Evolutionary conservation across 2,113 vertebrate species (phyloP), one percentile per base, ranked within the genome.

Genomic region (Myiopsitta monachus): DNA sequence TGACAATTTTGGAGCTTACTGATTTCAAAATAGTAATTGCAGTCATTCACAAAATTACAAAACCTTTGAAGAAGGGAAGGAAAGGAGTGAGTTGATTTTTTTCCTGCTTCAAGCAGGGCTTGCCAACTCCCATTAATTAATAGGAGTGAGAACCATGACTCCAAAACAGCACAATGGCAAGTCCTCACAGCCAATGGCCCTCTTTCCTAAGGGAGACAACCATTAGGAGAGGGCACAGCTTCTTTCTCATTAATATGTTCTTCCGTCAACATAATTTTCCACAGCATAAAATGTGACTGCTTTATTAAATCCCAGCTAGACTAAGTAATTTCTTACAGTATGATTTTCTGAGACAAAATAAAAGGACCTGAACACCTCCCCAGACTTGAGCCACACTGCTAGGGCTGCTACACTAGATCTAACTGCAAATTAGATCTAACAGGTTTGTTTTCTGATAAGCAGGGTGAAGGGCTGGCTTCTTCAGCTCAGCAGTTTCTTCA

Each of bases 271-370:
- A 46, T 79, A 30, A 81, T 94, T 94, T 96, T 87, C 69, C 27
- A 33, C 77, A 90, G 76, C 39, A 87, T 70, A 92, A 94, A 91
- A 72, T 92, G 47, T 46, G 87, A 62, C 11, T 72, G 54, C 52
- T 81, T 81, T 92, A 91, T 94, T 94, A 94, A 89, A 91, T 83
- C 61, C 77, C 54, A 79, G 44, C 19, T 79, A 78, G 41, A 57
- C 44, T 46, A 89, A 94, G 41, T 87, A 79, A 88, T 93, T 82
- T 70, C 76, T 82, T 82, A 59, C 38, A 72, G 62, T 75, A 39
- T 22, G 19, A 47, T 88, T 92, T 93, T 88, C 62, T 69, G 83
- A 92, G 63, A 55, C 39, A 84, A 87, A 92, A 68, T 61, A 44
- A 94, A 94, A 87, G 79, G 17, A 80, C 14, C 11, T 43, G 41